Evolutionary conservation across 2,113 vertebrate genomes (phyloP), one percentile per base, ranked within the genome.

Genomic region (Lepisosteus oculatus): DNA sequence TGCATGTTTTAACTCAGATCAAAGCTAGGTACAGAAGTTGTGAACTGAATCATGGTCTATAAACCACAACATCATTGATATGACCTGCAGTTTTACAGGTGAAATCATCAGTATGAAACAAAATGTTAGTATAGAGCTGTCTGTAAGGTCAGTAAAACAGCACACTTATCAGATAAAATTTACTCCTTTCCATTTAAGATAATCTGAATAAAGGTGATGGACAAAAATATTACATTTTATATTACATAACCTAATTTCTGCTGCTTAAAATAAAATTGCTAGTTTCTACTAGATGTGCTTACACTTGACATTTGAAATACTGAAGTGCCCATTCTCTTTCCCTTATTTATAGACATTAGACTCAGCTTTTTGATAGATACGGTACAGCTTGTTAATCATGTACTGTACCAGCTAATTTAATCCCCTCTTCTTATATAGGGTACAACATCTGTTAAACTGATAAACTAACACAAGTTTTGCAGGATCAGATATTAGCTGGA

Each of bases 281-380:
- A 55, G 57, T 72, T 72, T 63, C 55, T 5, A 3, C 15, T 29
- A 29, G 29, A 29, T 29, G 29, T 29, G 29, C 65, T 59, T 64
- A 57, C 67, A 54, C 43, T 13, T 67, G 71, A 72, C 65, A 72
- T 72, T 67, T 72, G 63, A 55, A 55, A 54, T 44, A 42, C 43
- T 42, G 70, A 61, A 45, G 44, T 64, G 54, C 66, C 62, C 57
- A 59, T 62, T 68, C 57, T 61, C 45, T 67, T 54, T 68, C 56
- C 14, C 65, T 67, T 8, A 41, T 44, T 73, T 68, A 17, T 17
- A 17, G 15, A 17, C 15, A 17, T 73, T 65, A 51, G 51, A 61
- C 59, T 64, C 44, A 73, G 17, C 56, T 68, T 29, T 63, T 61
- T 51, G 55, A 72, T 72, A 67, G 13, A 44, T 59, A 8, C 4